Evolutionary conservation across 2,113 vertebrate species (phyloP).

Genomic region (Microtus richardsoni): DNA sequence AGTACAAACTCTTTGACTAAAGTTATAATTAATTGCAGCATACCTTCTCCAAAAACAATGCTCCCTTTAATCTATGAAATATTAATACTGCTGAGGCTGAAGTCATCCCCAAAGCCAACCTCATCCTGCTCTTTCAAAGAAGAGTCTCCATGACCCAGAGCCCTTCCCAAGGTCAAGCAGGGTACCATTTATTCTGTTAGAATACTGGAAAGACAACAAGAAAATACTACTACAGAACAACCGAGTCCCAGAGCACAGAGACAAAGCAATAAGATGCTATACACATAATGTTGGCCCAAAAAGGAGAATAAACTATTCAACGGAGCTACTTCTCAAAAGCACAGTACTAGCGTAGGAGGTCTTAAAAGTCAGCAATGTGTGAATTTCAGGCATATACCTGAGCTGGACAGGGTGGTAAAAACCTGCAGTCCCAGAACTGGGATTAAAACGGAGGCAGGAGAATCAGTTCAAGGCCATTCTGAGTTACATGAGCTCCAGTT

Average conservation of each 20-base stretch:
- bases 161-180: not conserved
- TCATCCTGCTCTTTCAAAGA: not conserved
- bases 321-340: not conserved
- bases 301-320: not conserved
- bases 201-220: not conserved
- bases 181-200: not conserved
- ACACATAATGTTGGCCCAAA: not conserved
- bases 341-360: not conserved
- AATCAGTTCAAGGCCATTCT: not conserved
- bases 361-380: not conserved
- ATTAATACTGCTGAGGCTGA: not conserved
- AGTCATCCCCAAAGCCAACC: not conserved
- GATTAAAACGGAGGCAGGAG: not conserved
- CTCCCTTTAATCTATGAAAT: not conserved
- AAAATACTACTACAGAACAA: not conserved
- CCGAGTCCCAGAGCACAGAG: not conserved
- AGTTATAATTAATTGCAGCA: not conserved
- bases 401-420: not conserved
- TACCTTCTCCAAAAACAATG: not conserved
- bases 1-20: slow-evolving; percentile 40
- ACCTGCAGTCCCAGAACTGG: not conserved
- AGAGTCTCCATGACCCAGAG: not conserved
- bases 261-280: not conserved
- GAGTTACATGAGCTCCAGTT: too few relatives aligned
- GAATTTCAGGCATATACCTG: not conserved